Conservation (phyloP, 2,888 invertebrate genomes). For the Microctonus aethiopoides region DNA sequence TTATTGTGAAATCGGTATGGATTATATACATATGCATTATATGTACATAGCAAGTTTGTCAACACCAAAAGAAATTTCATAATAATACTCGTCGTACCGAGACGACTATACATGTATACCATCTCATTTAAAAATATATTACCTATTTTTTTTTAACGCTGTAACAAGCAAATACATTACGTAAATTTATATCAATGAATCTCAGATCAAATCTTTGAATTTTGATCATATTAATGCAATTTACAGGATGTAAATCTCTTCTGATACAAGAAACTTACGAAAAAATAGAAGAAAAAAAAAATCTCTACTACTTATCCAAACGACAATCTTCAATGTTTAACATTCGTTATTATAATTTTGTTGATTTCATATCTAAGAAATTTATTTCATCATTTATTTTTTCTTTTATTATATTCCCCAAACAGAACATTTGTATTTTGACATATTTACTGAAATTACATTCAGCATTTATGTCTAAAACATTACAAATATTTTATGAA, state of each 20-base stretch:
- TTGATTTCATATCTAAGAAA: neutral
- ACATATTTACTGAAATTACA: neutral
- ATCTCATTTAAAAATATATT: slow-evolving; percentile 13
- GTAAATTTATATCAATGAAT: slow-evolving; percentile 23
- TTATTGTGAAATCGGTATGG: neutral
- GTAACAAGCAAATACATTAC: slow-evolving; percentile 14
- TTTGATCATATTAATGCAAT: slow-evolving; percentile 17
- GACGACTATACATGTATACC: slow-evolving; percentile 4
- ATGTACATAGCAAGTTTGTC: neutral
- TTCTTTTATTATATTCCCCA: neutral
- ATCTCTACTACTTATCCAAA: neutral
- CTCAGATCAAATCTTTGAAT: slow-evolving; percentile 24
- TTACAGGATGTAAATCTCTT: slow-evolving; percentile 19
- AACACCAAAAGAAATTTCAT: slow-evolving; percentile 19
- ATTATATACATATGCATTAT: slow-evolving; percentile 8
- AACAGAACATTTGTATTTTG: neutral
- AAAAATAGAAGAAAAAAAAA: neutral
- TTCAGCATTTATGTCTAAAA: neutral
- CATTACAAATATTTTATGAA: neutral
- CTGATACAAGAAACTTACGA: neutral
- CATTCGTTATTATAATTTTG: neutral
- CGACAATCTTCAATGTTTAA: neutral
- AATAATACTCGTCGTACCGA: slow-evolving; percentile 25
- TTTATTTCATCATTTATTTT: neutral
- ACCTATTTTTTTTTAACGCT: slow-evolving; percentile 8